Evolutionary conservation across 2,113 vertebrate species (phyloP), one percentile per base, ranked within the genome.

Genomic region (Solea senegalensis): DNA sequence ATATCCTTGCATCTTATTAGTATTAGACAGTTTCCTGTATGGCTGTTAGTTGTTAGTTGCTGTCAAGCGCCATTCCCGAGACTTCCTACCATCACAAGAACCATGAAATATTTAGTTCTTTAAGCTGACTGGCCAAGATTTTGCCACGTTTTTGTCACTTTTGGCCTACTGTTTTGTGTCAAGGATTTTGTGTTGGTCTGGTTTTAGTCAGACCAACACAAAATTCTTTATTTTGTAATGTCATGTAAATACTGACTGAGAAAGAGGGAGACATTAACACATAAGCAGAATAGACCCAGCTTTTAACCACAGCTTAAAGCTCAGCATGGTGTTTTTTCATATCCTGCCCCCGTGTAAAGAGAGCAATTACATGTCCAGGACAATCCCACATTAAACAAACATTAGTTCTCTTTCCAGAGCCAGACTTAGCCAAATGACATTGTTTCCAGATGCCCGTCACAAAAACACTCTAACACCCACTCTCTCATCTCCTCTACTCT

Each of bases 321-420:
- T n/a, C 79, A 80, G 73, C 65, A 80, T 48, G 86, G 92, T 76
- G 74, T 86, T 87, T 95, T 95, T 95, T 95, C 93, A 95, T 94
- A 95, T 94, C 86, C 80, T 81, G 21, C 82, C 81, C 68, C 83
- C 90, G 79, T 58, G 59, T 94, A 87, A 95, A 95, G 92, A 93
- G 92, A 83, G 16, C 80, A 94, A 96, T 97, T 95, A 96, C 93
- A 95, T 89, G 93, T 95, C 93, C 94, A 90, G 89, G 93, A 93
- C 80, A 91, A 93, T 94, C 95, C 95, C 95, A 95, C 95, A 97
- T 96, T 96, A 97, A 97, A 95, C 94, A 94, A 95, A 94, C 95
- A 94, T 93, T 94, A 92, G 92, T 78, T 84, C 88, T 85, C 65
- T 80, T 73, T 72, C 70, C 85, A 85, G 83, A 84, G 78, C 81